Conservation (phyloP, 2,797 vertebrate genomes). For the Microctenopoma stevenorrisi region DNA sequence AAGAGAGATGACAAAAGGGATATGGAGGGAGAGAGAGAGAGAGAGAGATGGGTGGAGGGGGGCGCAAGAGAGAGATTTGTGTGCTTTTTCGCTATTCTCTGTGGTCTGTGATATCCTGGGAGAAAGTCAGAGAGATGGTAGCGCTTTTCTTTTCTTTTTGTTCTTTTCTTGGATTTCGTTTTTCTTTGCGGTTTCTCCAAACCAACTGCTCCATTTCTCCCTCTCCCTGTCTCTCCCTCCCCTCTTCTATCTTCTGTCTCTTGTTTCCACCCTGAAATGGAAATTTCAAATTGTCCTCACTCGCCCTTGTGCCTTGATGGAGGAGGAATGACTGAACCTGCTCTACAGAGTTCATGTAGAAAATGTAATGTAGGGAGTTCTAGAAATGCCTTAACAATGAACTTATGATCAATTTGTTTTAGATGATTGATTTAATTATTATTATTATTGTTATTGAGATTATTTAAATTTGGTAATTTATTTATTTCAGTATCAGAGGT, state of each 20-base stretch:
- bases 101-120: conserved; percentile 62
- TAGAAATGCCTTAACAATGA: too few relatives aligned
- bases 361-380: neutral
- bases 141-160: conserved; percentile 49
- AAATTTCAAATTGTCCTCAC: conserved; percentile 46
- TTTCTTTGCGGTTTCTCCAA: conserved; percentile 57
- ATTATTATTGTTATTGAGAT: too few relatives aligned
- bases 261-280: conserved; percentile 37
- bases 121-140: conserved; percentile 59
- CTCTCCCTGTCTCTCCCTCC: neutral
- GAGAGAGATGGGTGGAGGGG: conserved; percentile 31
- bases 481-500: neutral
- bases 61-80: conserved; percentile 56
- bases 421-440: too few relatives aligned
- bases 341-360: neutral
- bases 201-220: conserved; percentile 33
- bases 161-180: conserved; percentile 55
- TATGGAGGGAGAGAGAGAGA: conserved; percentile 42
- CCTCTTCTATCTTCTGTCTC: conserved; percentile 5
- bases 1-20: conserved; percentile 62
- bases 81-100: conserved; percentile 61
- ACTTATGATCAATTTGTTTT: too few relatives aligned
- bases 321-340: conserved; percentile 20
- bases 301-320: conserved; percentile 36
- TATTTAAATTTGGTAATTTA: too few relatives aligned